Evolutionary conservation across 2,888 invertebrate genomes (phyloP).

Genomic region (Cataglyphis altisquamis): DNA sequence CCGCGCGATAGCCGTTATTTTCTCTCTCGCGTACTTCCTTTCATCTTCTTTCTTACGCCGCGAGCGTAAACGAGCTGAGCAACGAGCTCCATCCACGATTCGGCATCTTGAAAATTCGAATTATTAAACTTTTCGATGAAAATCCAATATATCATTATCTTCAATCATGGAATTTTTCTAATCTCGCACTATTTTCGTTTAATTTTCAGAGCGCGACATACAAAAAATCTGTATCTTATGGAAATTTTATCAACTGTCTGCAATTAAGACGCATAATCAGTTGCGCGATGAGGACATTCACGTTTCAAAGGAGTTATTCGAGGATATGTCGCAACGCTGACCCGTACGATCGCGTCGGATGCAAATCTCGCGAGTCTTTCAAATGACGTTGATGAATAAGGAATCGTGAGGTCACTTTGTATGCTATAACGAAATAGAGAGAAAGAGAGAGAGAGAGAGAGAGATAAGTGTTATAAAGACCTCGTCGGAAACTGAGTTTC

Average conservation of each 20-base stretch:
- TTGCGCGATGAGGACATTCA: not conserved
- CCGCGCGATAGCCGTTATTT: constrained; percentile 41
- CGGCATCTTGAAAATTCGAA: no score
- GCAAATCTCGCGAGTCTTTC: constrained; percentile 77
- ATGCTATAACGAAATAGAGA: constrained; percentile 48
- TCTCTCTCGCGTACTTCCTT: constrained; percentile 16
- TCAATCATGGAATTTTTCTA: no score
- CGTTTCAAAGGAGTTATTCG: not conserved
- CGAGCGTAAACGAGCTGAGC: constrained; percentile 21
- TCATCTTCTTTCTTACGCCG: constrained; percentile 33
- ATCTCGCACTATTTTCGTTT: no score
- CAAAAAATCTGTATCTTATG: no score
- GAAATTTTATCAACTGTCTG: no score
- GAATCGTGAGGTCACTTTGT: constrained; percentile 66
- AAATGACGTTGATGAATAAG: constrained; percentile 80
- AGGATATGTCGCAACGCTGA: not conserved
- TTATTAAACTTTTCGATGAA: no score
- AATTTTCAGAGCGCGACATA: no score
- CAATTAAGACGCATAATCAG: no score
- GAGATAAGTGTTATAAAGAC: constrained; percentile 51
- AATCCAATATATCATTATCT: no score
- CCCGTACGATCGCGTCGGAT: constrained; percentile 67
- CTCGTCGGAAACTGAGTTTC: constrained; percentile 75
- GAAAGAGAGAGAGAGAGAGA: constrained; percentile 36
- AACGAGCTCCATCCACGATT: constrained; percentile 27